Evolutionary conservation across 2,113 vertebrate genomes (phyloP).

Genomic region (Nyctibius bracteatus): DNA sequence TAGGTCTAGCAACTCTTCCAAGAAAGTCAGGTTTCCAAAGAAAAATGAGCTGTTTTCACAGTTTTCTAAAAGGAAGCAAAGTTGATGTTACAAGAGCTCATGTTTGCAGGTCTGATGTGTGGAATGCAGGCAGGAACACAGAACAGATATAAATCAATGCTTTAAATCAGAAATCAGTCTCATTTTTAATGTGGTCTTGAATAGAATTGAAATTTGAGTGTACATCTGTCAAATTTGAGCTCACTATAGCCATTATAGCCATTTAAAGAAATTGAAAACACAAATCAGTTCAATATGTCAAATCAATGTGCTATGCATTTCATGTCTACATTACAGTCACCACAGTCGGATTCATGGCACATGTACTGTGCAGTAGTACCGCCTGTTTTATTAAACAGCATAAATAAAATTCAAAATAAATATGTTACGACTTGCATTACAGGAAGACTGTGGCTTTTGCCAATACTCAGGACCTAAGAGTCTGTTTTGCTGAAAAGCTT

Average conservation of each 20-base stretch:
- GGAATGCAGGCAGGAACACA: neutral
- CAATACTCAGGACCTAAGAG: neutral
- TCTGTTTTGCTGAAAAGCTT: constrained; percentile 6
- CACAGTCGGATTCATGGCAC: constrained; percentile 16
- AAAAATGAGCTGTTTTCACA: neutral
- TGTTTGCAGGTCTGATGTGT: rapidly evolving
- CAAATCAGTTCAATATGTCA: constrained; percentile 16
- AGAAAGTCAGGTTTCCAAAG: neutral
- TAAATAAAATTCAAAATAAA: constrained; percentile 18
- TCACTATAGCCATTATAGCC: neutral
- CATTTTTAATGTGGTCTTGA: neutral
- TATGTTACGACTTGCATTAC: neutral
- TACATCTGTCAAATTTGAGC: neutral
- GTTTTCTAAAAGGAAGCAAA: neutral
- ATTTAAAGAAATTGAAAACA: constrained; percentile 58
- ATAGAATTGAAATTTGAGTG: neutral
- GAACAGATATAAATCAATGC: neutral
- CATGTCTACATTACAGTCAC: neutral
- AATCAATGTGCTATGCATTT: neutral
- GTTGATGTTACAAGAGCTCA: neutral
- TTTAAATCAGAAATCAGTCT: neutral
- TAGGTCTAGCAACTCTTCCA: neutral
- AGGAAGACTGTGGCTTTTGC: neutral
- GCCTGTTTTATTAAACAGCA: constrained; percentile 26
- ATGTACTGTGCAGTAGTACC: neutral